phyloP scores from a whole-genome alignment of 2,797 vertebrate genomes.

The Hippoglossus hippoglossus region DNA sequence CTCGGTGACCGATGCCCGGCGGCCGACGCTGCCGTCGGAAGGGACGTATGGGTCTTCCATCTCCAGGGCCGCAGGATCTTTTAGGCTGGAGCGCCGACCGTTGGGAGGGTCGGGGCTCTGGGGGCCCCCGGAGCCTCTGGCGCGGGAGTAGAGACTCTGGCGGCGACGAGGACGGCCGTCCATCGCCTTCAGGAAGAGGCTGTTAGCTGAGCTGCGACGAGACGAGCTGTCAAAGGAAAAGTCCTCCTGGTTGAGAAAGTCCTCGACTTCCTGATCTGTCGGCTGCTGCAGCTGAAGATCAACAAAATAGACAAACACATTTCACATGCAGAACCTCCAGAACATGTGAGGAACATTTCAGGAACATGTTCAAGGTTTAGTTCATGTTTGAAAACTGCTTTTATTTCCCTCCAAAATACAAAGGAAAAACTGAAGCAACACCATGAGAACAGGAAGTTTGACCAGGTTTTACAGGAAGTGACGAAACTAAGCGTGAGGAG shows the following conservation, averaged over 20 bases:
- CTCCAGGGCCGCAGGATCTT: constrained; percentile 45
- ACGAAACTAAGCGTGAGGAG: no score
- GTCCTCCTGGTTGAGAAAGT: constrained; percentile 74
- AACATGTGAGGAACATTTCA: no score
- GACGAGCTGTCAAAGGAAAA: constrained; percentile 44
- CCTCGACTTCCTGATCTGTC: constrained; percentile 69
- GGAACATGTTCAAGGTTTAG: no score
- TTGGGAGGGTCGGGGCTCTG: constrained; percentile 42
- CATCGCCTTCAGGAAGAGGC: constrained; percentile 79
- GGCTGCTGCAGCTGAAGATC: constrained; percentile 70
- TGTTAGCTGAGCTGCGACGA: constrained; percentile 64
- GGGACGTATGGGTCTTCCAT: constrained; percentile 19
- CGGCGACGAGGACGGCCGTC: constrained; percentile 75
- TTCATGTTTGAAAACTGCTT: no score
- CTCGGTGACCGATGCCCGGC: constrained; percentile 69
- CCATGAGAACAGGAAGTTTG: no score
- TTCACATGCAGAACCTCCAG: background rate
- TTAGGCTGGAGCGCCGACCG: constrained; percentile 58
- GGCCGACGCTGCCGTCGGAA: constrained; percentile 12
- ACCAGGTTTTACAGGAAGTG: no score
- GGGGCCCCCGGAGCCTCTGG: constrained; percentile 11
- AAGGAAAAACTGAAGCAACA: no score
- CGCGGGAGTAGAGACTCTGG: constrained; percentile 62
- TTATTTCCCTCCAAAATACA: no score
- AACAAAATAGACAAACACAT: background rate